A percentile compares a stretch with the other conserved stretches of the same genome.
Evolutionary conservation across 2,888 invertebrate genomes (phyloP).

Genomic region (Epistrophe grossulariae): DNA sequence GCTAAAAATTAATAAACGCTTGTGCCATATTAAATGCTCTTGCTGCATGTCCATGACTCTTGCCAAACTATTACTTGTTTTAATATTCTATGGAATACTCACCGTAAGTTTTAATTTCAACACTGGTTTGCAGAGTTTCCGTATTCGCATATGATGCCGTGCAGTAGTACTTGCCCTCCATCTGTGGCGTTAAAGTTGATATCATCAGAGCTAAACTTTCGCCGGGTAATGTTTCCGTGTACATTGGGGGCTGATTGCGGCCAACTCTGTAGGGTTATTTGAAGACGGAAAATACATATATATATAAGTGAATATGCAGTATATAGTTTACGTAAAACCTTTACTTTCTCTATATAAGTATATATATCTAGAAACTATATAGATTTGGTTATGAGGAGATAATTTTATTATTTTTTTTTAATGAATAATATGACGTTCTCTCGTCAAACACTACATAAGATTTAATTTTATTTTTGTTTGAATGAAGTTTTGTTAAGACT

Average conservation of each 20-base stretch:
- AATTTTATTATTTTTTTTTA: constrained; percentile 18
- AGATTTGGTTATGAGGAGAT: constrained; percentile 26
- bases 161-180: constrained; percentile 93
- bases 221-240: constrained; percentile 87
- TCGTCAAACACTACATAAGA: constrained; percentile 59
- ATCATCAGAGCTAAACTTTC: constrained; percentile 90
- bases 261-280: constrained; percentile 77
- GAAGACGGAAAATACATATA: constrained; percentile 12
- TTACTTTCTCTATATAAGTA: constrained; percentile 1
- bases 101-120: constrained; percentile 90
- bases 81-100: constrained; percentile 82
- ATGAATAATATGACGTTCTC: constrained; percentile 38
- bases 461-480: not conserved
- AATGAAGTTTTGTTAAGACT: constrained; percentile 39
- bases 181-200: constrained; percentile 88
- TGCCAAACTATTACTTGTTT: constrained; percentile 25
- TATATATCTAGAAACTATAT: constrained; percentile 10
- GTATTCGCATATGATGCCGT: constrained; percentile 91
- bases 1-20: constrained; percentile 60
- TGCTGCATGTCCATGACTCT: constrained; percentile 25
- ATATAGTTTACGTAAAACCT: not conserved
- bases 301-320: constrained; percentile 7
- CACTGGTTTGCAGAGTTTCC: constrained; percentile 87
- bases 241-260: constrained; percentile 86
- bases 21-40: constrained; percentile 22